Conservation (phyloP, 2,113 vertebrate species). For the Pterophyllum scalare region DNA sequence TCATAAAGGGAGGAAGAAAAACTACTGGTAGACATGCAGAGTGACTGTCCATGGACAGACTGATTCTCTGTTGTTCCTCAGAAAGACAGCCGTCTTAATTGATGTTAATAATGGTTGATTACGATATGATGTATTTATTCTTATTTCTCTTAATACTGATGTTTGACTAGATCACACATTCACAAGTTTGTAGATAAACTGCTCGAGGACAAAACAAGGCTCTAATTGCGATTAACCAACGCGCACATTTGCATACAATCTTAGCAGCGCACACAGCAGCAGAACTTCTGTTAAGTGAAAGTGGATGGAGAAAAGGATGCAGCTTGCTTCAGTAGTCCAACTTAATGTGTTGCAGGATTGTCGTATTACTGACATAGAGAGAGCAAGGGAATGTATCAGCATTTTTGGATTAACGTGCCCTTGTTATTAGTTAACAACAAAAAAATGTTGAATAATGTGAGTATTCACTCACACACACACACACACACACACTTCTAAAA, state of each 20-base stretch:
- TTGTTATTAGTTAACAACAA: background rate
- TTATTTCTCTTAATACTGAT: background rate
- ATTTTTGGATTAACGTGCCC: background rate
- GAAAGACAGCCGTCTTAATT: background rate
- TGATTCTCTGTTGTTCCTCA: background rate
- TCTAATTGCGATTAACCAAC: background rate
- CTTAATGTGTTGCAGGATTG: background rate
- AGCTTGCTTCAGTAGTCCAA: background rate
- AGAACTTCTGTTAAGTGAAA: background rate
- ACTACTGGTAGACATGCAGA: background rate
- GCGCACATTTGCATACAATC: background rate
- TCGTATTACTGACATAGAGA: background rate
- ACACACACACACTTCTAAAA: background rate
- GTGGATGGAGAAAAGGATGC: background rate
- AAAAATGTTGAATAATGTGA: background rate
- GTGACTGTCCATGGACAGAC: background rate
- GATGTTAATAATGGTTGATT: background rate
- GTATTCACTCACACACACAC: background rate
- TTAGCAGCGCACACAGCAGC: background rate
- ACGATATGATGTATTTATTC: background rate
- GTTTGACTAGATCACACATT: rapidly evolving
- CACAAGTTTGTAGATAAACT: background rate
- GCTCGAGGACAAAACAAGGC: background rate
- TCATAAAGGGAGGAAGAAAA: background rate
- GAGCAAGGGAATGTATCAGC: background rate